Percentiles rank a stretch among this genome's conserved stretches.
Evolutionary conservation across 2,113 vertebrate genomes (phyloP).

Genomic region (Morone chrysops): DNA sequence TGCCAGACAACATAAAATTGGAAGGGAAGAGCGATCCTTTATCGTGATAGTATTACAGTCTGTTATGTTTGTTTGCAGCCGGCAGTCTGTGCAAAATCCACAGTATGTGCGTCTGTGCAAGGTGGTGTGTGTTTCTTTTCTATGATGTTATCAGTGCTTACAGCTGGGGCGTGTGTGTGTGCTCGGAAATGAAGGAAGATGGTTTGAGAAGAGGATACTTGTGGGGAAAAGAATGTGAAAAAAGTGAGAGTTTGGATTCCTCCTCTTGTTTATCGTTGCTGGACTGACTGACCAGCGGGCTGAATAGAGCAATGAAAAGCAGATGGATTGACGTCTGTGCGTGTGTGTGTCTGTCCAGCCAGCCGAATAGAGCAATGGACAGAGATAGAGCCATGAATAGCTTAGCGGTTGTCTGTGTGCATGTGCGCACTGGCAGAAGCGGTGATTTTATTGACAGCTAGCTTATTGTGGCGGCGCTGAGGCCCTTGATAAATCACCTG

Average conservation of each 20-base stretch:
- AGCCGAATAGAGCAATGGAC: slow-evolving; percentile 32
- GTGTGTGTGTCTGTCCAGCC: slow-evolving; percentile 40
- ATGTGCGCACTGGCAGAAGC: slow-evolving; percentile 19
- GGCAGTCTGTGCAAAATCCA: background rate
- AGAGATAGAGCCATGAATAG: slow-evolving; percentile 59
- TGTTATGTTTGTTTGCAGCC: slow-evolving; percentile 7
- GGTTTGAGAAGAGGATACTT: background rate
- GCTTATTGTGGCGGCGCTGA: slow-evolving; percentile 53
- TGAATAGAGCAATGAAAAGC: slow-evolving; percentile 51
- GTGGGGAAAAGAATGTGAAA: background rate
- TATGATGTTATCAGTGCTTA: background rate
- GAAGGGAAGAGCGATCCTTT: slow-evolving; percentile 17
- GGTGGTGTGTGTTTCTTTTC: background rate
- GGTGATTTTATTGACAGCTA: slow-evolving; percentile 65
- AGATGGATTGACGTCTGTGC: slow-evolving; percentile 45
- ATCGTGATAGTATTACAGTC: slow-evolving; percentile 20
- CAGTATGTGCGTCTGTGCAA: background rate
- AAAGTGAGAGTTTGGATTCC: slow-evolving; percentile 13
- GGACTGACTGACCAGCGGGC: slow-evolving; percentile 44
- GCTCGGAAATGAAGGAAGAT: background rate
- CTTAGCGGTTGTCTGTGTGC: slow-evolving; percentile 26
- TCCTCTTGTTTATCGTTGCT: slow-evolving; percentile 30
- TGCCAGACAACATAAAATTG: slow-evolving; percentile 7
- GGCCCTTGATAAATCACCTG: slow-evolving; percentile 55
- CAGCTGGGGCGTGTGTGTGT: background rate